A percentile compares a stretch with the other conserved stretches of the same genome.
Conservation (phyloP, 2,888 invertebrate species). For the Laothoe populi region DNA sequence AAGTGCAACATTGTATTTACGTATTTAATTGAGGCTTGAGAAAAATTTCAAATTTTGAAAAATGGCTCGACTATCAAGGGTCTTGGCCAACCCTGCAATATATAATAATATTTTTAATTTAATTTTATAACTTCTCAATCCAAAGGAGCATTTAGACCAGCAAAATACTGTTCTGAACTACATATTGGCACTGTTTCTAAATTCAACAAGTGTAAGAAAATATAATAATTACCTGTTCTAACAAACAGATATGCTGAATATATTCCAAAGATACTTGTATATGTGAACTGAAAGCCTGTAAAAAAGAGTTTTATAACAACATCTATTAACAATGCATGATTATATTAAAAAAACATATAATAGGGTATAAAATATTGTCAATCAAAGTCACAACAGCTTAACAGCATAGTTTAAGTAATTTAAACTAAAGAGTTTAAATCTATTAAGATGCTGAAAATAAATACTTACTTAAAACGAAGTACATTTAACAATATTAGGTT, state of each 20-base stretch:
- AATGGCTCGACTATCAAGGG: too few species aligned
- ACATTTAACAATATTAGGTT: background rate
- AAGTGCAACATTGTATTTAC: too few species aligned
- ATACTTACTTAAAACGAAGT: slow-evolving; percentile 7
- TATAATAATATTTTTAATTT: too few species aligned
- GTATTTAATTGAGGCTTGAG: too few species aligned
- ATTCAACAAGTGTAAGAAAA: slow-evolving; percentile 7
- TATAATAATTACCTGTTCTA: slow-evolving; percentile 87
- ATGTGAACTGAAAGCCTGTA: slow-evolving; percentile 94
- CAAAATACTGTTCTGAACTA: too few species aligned
- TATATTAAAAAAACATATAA: background rate
- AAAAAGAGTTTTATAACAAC: slow-evolving; percentile 31
- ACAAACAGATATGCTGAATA: slow-evolving; percentile 97
- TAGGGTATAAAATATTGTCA: background rate
- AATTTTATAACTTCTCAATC: background rate
- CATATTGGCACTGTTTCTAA: background rate
- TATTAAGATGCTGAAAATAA: too few species aligned
- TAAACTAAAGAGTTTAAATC: too few species aligned
- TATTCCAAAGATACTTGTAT: slow-evolving; percentile 96
- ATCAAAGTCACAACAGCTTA: slow-evolving; percentile 14
- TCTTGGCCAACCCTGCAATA: too few species aligned
- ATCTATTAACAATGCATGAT: too few species aligned
- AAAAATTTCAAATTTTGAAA: too few species aligned
- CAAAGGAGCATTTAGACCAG: too few species aligned
- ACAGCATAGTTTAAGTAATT: background rate